phyloP scores from a whole-genome alignment of 2,888 invertebrate species.

The Lasioglossum calceatum region DNA sequence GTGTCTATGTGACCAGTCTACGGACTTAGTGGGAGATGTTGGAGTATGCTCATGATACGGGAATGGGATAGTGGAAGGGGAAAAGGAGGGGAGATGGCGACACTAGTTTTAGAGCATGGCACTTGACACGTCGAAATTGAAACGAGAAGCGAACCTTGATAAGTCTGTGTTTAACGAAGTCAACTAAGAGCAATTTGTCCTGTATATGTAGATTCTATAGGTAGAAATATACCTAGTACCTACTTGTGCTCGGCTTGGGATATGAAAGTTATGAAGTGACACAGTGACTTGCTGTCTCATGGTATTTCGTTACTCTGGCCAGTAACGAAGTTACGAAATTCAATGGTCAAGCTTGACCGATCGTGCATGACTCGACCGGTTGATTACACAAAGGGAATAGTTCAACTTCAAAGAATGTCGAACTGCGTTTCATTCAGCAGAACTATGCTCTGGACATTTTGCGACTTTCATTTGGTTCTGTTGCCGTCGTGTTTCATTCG shows the following conservation, averaged over 20 bases:
- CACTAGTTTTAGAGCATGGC: too few relatives aligned
- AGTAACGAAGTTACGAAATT: slow-evolving; percentile 19
- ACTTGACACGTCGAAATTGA: too few relatives aligned
- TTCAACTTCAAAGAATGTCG: background rate
- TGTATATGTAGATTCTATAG: background rate
- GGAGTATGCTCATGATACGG: too few relatives aligned
- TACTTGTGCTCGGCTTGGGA: background rate
- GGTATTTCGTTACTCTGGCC: background rate
- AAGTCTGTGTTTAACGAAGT: too few relatives aligned
- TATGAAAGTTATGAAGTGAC: background rate
- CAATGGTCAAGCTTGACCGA: slow-evolving; percentile 21
- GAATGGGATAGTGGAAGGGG: too few relatives aligned
- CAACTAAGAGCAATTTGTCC: background rate
- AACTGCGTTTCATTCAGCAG: background rate
- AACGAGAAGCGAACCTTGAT: too few relatives aligned
- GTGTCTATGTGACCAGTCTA: too few relatives aligned
- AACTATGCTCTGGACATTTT: background rate
- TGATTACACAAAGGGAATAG: slow-evolving; percentile 1
- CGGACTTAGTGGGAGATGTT: too few relatives aligned
- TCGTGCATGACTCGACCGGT: slow-evolving; percentile 26
- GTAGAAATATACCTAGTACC: too few relatives aligned
- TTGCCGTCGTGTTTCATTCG: background rate
- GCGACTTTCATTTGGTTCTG: background rate
- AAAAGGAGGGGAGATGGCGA: too few relatives aligned
- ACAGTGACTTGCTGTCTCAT: background rate